Evolutionary conservation across 2,888 invertebrate genomes (phyloP).

Genomic region (Cinara cedri): DNA sequence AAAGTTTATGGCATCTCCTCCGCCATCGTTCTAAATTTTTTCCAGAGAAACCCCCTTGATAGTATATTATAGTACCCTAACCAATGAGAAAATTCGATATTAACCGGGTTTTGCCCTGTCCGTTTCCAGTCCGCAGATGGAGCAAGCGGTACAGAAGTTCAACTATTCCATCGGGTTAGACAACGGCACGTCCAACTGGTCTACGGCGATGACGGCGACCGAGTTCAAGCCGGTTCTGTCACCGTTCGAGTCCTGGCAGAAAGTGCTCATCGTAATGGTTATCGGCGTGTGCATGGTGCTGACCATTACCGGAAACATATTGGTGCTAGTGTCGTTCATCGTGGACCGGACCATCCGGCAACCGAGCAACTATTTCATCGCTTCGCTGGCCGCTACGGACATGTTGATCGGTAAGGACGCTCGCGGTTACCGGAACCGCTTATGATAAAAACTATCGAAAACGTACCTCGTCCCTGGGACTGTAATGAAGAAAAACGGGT

Average conservation of each 20-base stretch:
- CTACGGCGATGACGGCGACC: conserved; percentile 58
- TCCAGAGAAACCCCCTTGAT: no score
- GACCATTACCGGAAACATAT: conserved; percentile 93
- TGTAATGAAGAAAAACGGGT: no score
- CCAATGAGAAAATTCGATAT: no score
- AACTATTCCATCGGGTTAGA: conserved; percentile 8
- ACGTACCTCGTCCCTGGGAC: no score
- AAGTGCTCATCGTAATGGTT: conserved; percentile 84
- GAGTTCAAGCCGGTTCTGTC: conserved; percentile 70
- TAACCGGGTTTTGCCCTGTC: no score
- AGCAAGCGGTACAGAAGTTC: conserved; percentile 5
- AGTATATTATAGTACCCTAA: no score
- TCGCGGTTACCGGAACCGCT: no score
- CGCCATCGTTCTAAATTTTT: no score
- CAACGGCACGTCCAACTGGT: conserved; percentile 33
- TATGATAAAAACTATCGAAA: no score
- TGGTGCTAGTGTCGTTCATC: conserved; percentile 92
- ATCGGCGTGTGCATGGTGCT: conserved; percentile 86
- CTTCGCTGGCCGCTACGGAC: conserved; percentile 95
- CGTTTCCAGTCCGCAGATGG: conserved; percentile 39
- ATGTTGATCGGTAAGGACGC: conserved; percentile 83
- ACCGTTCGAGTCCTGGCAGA: conserved; percentile 89
- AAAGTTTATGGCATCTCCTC: no score
- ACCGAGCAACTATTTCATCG: conserved; percentile 99
- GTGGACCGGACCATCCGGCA: conserved; percentile 92